Evolutionary conservation across 2,113 vertebrate species (phyloP), one percentile per base, ranked within the genome.

Genomic region (Nesogale talazaci): DNA sequence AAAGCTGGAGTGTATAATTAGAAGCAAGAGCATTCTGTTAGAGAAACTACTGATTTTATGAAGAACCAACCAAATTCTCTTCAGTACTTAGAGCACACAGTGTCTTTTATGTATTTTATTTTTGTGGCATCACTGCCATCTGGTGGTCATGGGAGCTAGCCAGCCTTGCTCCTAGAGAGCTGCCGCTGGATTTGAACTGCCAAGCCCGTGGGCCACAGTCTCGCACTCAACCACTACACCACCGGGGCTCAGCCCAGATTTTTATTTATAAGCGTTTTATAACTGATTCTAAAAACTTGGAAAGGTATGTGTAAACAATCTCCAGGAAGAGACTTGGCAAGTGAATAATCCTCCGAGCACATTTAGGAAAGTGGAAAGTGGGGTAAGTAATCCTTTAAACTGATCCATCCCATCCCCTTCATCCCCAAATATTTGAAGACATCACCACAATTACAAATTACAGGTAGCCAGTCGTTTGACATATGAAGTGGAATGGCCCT

Each of bases 21-120:
- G 22, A 89, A 40, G 74, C 42, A 88, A 77, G 31, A 91, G 2
- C n/a, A 36, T 88, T 31, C 57, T 80, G 14, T 61, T 65, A 65
- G 9, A 85, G 75, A 88, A 88, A 92, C 59, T 40, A 46, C 23
- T 92, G n/a, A 36, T 72, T 90, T 94, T 93, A 61, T 79, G 89
- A 93, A 74, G 63, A 40, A 83, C 27, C 74, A 74, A 4, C 52
- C 36, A 56, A 59, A 65, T 82, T 91, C 29, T 74, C 42, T 78
- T 91, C 20, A 83, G 6, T 88, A 67, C 67, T 89, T 89, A 34
- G 34, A 93, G 56, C 38, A 56, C 70, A 56, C 2, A n/a, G n/a
- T n/a, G n/a, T n/a, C n/a, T n/a, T n/a, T n/a, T n/a, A n/a, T n/a
- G n/a, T n/a, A n/a, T n/a, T n/a, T n/a, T n/a, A n/a, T n/a, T n/a